phyloP scores from a whole-genome alignment of 2,888 invertebrate genomes.

The Lottia gigantea region DNA sequence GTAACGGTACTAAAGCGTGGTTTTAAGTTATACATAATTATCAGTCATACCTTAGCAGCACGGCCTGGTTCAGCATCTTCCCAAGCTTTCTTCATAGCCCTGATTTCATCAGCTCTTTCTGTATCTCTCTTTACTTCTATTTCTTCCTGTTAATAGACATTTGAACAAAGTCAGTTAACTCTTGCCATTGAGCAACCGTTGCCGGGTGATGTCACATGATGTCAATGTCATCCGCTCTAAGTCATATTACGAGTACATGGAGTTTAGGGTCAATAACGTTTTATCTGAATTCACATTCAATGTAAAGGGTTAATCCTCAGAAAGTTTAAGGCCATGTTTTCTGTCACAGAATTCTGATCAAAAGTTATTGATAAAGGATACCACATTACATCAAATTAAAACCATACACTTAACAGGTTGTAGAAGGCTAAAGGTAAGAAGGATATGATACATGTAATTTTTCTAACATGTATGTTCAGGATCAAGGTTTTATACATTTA shows the following conservation, averaged over 20 bases:
- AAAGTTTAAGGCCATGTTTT: background rate
- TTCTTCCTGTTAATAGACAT: conserved; percentile 55
- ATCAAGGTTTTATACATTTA: too few relatives aligned
- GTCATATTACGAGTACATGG: too few relatives aligned
- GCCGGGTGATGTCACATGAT: too few relatives aligned
- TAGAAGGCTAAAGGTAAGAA: too few relatives aligned
- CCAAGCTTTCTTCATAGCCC: conserved; percentile 68
- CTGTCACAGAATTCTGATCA: background rate
- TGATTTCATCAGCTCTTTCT: conserved; percentile 66
- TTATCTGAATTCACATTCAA: too few relatives aligned
- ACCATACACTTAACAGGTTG: too few relatives aligned
- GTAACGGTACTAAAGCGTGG: too few relatives aligned
- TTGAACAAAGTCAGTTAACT: background rate
- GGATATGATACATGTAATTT: too few relatives aligned
- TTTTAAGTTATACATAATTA: too few relatives aligned
- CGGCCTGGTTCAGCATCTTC: conserved; percentile 68
- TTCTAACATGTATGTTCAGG: too few relatives aligned
- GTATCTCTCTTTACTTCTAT: conserved; percentile 67
- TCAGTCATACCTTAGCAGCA: conserved; percentile 61
- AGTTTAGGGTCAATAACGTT: background rate
- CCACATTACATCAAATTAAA: background rate
- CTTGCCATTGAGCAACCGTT: background rate
- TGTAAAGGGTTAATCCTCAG: too few relatives aligned
- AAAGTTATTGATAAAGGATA: background rate
- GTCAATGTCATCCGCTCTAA: too few relatives aligned